phyloP scores from a whole-genome alignment of 2,888 invertebrate species.

The Drosophila neotestacea region DNA sequence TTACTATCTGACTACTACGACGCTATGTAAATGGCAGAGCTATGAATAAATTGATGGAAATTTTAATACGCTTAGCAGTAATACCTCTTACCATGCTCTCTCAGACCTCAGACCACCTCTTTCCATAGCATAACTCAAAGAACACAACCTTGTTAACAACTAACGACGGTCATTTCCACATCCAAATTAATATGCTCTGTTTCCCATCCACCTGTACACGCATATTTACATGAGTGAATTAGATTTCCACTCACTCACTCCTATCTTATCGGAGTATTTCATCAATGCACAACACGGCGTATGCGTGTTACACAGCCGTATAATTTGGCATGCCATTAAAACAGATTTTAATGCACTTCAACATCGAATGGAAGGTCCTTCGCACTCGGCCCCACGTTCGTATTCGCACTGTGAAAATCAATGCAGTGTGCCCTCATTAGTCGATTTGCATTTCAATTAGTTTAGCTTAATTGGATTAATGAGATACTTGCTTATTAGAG shows the following conservation, averaged over 20 bases:
- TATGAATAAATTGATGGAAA: constrained; percentile 53
- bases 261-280: constrained; percentile 45
- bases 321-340: constrained; percentile 67
- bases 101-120: not conserved
- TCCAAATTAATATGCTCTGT: constrained; percentile 42
- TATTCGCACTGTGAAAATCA: constrained; percentile 49
- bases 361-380: constrained; percentile 16
- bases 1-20: constrained; percentile 4
- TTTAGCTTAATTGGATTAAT: constrained; percentile 81
- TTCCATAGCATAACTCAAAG: constrained; percentile 20
- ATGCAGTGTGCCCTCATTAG: constrained; percentile 73
- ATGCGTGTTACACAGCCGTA: constrained; percentile 57
- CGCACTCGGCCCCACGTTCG: not conserved
- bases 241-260: not conserved
- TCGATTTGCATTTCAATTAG: constrained; percentile 79
- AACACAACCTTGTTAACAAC: constrained; percentile 54
- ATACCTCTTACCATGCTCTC: not conserved
- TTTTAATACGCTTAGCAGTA: constrained; percentile 42
- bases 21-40: constrained; percentile 41
- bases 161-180: constrained; percentile 38
- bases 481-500: constrained; percentile 76
- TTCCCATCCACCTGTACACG: constrained; percentile 8
- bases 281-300: constrained; percentile 65
- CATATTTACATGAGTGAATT: constrained; percentile 30
- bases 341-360: constrained; percentile 60